Evolutionary conservation across 2,888 invertebrate species (phyloP), one percentile per base, ranked within the genome.

Genomic region (Orthosia incerta): DNA sequence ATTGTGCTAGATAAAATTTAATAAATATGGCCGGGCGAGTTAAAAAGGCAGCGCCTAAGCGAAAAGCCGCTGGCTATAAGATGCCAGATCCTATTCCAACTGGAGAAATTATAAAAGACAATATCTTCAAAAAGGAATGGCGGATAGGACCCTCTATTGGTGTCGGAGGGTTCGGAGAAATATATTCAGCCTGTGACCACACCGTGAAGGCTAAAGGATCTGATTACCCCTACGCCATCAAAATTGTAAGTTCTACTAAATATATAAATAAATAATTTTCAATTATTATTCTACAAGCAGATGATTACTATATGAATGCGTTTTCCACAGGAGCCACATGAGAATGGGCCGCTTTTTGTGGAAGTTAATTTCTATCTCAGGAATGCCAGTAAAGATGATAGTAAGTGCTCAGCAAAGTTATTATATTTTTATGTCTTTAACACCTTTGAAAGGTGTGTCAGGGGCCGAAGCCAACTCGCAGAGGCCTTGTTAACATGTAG

Each of bases 281-380:
- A 15, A 11, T 15, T 16, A 15, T 5, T 53, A 20, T 7, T 26
- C 23, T 50, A 26, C 12, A 31, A 23, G 7, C 5, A 50, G 23
- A 51, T 20, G 57, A 20, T 48, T 7, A 26, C 16, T 51, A 26
- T 57, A n/a, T n/a, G 12, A 20, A 57, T 39, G 0, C 55, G 4
- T 67, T 74, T 66, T 64, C 59, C 69, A 39, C 88, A 98, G 98
- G 99, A 99, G 95, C 99, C 99, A 15, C 98, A 98, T 92, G 97
- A 97, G 76, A 99, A 99, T 97, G 99, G 99, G 0, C 99, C 99
- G 0, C 94, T 99, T 1, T 99, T 99, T 96, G 98, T 98, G 63
- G 99, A 99, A 95, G 98, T 98, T 96, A 98, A 99, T 95, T 99
- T 99, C 93, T 99, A 98, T 90, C 97, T 98, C 93, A 97, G 98